These are phyloP conservation scores for Aphaenogaster rudis DNA, from an alignment of 1,140 invertebrate species.

Conservation along the genomic window DNA sequence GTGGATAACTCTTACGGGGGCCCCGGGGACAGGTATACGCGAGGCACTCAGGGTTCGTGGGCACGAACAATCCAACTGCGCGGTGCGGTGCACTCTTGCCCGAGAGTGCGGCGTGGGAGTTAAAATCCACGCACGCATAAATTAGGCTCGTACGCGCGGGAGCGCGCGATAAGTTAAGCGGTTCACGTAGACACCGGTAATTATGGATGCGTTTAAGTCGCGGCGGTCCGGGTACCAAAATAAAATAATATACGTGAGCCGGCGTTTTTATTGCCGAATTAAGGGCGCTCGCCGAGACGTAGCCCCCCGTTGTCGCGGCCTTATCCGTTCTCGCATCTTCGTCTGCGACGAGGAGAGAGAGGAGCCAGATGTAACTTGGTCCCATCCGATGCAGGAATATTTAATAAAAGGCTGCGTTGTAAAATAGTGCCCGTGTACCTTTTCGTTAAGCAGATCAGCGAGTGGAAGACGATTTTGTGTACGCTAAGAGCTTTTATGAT, in stretches of 20 bases:
- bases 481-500: background rate
- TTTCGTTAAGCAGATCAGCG: constrained; percentile 13
- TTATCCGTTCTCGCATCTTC: constrained; percentile 82
- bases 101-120: constrained; percentile 79
- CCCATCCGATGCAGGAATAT: constrained; percentile 73
- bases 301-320: constrained; percentile 79
- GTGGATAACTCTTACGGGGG: constrained; percentile 72
- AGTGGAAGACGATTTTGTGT: constrained; percentile 15
- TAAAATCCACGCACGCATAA: constrained; percentile 82
- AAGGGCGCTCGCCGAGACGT: constrained; percentile 79
- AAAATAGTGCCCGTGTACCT: constrained; percentile 39
- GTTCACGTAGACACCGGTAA: constrained; percentile 85
- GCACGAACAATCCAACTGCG: constrained; percentile 74
- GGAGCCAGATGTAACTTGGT: constrained; percentile 75
- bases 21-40: constrained; percentile 56
- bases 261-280: constrained; percentile 85
- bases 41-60: constrained; percentile 51
- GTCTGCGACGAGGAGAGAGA: constrained; percentile 50
- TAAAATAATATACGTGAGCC: constrained; percentile 87
- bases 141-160: constrained; percentile 78
- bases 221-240: constrained; percentile 86
- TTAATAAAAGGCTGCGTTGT: constrained; percentile 61
- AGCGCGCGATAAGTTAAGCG: constrained; percentile 84
- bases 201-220: constrained; percentile 87
- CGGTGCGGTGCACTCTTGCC: constrained; percentile 44